Base-by-base conservation (phyloP, 2,797 vertebrate species). In the Limnodromus scolopaceus region DNA sequence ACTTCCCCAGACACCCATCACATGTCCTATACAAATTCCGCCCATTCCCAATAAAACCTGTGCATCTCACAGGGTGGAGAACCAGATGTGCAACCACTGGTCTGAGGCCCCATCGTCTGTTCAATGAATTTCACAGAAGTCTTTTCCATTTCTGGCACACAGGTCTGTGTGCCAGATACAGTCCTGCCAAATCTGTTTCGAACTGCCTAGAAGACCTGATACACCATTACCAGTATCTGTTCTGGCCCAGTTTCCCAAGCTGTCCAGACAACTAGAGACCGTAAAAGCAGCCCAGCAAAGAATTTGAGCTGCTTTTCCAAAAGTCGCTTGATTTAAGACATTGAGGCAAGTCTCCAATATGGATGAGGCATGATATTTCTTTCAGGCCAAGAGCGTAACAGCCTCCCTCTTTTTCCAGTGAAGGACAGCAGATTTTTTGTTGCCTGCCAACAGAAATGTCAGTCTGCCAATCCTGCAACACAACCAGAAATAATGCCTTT, bases 361-460 rank as follows among this genome's bases (percentile, higher is more conserved):
- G 2, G 58, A 76, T 22, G 19, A 87, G 54, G 51, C 41, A 58
- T 30, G 13, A 0, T 38, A 72, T 45, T 91, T 93, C 46, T 79
- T 78, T 72, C 46, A 84, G 58, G n/a, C 39, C 71, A 91, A 75
- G 61, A 94, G 61, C 0, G 0, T 48, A 86, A 82, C 34, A 86
- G 28, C 19, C 41, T 92, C 70, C 11, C 20, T 68, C 36, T 76
- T 75, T 45, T 68, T 65, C 46, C 74, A 88, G 28, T 51, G 74
- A 93, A 91, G 51, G 61, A 90, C 54, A 92, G 58, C 20, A 94
- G 51, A 13, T 27, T 69, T 94, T 93, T 79, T 84, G 17, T 23
- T 79, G 58, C 30, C 68, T 82, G 80, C 85, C 80, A 93, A 74
- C 7, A 94, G 54, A 88, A 93, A 79, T 12, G 11, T 58, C n/a